Evolutionary conservation across 2,888 invertebrate genomes (phyloP).

Genomic region (Philereme vetulata): DNA sequence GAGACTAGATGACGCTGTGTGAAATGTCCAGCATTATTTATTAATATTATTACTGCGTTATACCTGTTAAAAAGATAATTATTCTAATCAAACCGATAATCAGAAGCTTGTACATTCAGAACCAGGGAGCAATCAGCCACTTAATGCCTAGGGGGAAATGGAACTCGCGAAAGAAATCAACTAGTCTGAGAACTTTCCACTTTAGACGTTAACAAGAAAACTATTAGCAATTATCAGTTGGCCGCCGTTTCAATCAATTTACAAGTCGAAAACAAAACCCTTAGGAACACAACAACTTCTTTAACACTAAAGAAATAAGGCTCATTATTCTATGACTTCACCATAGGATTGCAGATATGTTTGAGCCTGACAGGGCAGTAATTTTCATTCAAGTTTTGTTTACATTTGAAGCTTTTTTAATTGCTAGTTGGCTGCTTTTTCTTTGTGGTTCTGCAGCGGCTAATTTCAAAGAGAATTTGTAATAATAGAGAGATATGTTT

Average conservation of each 20-base stretch:
- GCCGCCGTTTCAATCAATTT: constrained; percentile 76
- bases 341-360: constrained; percentile 46
- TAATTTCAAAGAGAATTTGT: constrained; percentile 20
- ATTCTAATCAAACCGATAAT: constrained; percentile 9
- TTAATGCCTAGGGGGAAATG: constrained; percentile 53
- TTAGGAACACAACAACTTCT: constrained; percentile 50
- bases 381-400: constrained; percentile 55
- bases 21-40: too few species aligned
- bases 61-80: too few species aligned
- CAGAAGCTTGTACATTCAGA: constrained; percentile 29
- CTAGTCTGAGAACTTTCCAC: constrained; percentile 62
- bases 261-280: constrained; percentile 68
- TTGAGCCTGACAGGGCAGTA: constrained; percentile 56
- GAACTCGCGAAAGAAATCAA: constrained; percentile 63
- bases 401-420: constrained; percentile 41
- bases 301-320: constrained; percentile 32
- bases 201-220: constrained; percentile 74
- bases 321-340: constrained; percentile 25
- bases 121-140: constrained; percentile 54
- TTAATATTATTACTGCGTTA: too few species aligned
- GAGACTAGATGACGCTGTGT: too few species aligned
- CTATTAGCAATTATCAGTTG: constrained; percentile 78
- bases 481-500: constrained; percentile 6
- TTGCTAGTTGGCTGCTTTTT: constrained; percentile 36
- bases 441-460: constrained; percentile 22